Conservation (phyloP, 1,140 invertebrate genomes). For the Myzus persicae region DNA sequence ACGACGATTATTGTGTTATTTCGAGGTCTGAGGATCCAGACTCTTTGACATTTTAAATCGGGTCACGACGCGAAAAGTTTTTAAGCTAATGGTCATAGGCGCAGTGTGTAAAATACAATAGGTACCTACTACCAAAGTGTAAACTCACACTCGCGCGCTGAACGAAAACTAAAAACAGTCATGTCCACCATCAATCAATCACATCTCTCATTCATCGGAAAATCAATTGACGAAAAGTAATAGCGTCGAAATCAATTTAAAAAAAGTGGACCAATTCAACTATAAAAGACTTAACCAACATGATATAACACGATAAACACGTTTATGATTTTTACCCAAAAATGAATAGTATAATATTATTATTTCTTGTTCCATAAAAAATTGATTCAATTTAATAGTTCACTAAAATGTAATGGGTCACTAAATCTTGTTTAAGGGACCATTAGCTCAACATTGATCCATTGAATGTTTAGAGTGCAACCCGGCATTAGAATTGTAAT, state of each 20-base stretch:
- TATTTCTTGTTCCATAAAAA: too few relatives aligned
- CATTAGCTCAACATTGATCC: too few relatives aligned
- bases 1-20: background rate
- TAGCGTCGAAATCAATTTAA: background rate
- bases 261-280: background rate
- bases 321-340: too few relatives aligned
- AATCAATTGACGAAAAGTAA: background rate
- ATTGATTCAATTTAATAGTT: too few relatives aligned
- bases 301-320: background rate
- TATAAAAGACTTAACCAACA: background rate
- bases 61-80: background rate
- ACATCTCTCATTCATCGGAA: background rate
- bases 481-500: too few relatives aligned
- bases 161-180: background rate
- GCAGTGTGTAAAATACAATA: background rate
- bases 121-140: too few relatives aligned
- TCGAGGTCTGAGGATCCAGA: background rate
- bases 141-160: background rate
- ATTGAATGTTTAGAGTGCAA: too few relatives aligned
- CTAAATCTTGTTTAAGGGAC: too few relatives aligned
- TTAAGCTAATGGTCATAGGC: background rate
- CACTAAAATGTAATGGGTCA: too few relatives aligned
- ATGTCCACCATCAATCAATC: background rate
- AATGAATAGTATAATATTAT: too few relatives aligned
- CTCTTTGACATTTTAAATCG: conserved; percentile 17